Conservation (phyloP, 2,888 invertebrate species). For the Lochmaea crataegi region DNA sequence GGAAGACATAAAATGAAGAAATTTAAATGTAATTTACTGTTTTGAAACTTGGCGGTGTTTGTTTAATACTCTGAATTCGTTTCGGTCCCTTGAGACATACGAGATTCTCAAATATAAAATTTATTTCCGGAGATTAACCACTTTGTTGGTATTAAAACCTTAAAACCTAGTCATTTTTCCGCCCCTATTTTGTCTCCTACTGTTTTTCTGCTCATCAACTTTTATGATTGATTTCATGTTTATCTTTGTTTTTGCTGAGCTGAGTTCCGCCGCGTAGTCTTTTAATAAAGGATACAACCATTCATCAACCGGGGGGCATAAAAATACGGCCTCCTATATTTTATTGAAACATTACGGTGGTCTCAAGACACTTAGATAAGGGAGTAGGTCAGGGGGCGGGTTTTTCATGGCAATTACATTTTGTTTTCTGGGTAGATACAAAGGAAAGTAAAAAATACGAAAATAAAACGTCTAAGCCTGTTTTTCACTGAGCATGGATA, state of each 20-base stretch:
- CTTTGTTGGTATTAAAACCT: not conserved
- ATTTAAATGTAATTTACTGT: too few relatives aligned
- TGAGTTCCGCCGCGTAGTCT: slow-evolving; percentile 5
- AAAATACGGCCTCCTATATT: slow-evolving; percentile 18
- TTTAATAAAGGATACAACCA: slow-evolving; percentile 18
- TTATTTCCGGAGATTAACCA: not conserved
- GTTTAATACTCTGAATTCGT: not conserved
- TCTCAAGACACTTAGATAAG: slow-evolving; percentile 16
- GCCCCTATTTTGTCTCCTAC: not conserved
- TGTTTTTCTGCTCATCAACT: slow-evolving; percentile 13
- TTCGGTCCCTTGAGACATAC: not conserved
- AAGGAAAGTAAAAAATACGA: not conserved
- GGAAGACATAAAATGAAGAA: too few relatives aligned
- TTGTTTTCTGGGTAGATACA: not conserved
- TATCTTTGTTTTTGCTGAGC: slow-evolving; percentile 17
- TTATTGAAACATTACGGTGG: slow-evolving; percentile 16
- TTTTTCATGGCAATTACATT: slow-evolving; percentile 8
- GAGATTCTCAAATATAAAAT: not conserved
- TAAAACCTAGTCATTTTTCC: not conserved
- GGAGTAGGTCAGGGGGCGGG: slow-evolving; percentile 1
- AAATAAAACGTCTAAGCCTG: not conserved
- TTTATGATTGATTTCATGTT: slow-evolving; percentile 18
- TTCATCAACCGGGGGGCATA: slow-evolving; percentile 16
- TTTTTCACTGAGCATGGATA: too few relatives aligned
- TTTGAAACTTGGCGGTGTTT: too few relatives aligned